Evolutionary conservation across 2,888 invertebrate species (phyloP).

Genomic region (Cremastobaeus sp.): DNA sequence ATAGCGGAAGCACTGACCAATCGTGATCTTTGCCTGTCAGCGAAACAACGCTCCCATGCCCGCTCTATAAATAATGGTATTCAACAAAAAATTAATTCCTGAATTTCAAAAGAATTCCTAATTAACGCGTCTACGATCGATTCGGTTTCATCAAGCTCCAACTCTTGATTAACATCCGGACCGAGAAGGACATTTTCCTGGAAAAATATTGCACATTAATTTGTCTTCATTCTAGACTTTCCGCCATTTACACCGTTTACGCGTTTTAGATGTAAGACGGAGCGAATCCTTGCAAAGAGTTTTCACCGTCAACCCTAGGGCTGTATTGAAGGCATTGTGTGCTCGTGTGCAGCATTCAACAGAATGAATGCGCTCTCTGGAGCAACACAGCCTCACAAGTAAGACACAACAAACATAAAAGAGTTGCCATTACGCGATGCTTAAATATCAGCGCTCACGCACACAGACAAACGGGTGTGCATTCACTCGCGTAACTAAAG

Average conservation of each 20-base stretch:
- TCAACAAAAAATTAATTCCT: slow-evolving; percentile 45
- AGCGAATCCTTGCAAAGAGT: slow-evolving; percentile 64
- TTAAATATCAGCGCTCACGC: slow-evolving; percentile 75
- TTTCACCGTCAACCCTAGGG: slow-evolving; percentile 60
- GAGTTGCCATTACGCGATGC: slow-evolving; percentile 76
- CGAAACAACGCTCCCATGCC: slow-evolving; percentile 27
- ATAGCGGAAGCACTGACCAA: slow-evolving; percentile 54
- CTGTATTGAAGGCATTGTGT: slow-evolving; percentile 63
- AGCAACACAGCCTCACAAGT: slow-evolving; percentile 74
- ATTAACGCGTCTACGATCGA: slow-evolving; percentile 12
- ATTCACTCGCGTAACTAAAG: slow-evolving; percentile 54
- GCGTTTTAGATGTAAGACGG: slow-evolving; percentile 30
- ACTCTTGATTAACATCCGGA: no score
- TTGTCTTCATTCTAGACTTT: no score
- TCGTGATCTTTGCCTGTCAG: slow-evolving; percentile 52
- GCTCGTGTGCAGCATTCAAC: slow-evolving; percentile 57
- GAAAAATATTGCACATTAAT: no score
- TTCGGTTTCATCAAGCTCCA: no score
- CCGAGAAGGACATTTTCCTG: slow-evolving; percentile 19
- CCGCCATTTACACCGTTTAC: no score
- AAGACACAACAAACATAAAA: slow-evolving; percentile 77
- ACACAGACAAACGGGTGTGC: slow-evolving; percentile 48
- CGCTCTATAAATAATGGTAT: slow-evolving; percentile 22
- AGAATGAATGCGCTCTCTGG: slow-evolving; percentile 69
- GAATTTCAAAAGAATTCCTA: slow-evolving; percentile 38